Evolutionary conservation across 1,140 invertebrate genomes (phyloP).

Genomic region (Drosophila insularis): DNA sequence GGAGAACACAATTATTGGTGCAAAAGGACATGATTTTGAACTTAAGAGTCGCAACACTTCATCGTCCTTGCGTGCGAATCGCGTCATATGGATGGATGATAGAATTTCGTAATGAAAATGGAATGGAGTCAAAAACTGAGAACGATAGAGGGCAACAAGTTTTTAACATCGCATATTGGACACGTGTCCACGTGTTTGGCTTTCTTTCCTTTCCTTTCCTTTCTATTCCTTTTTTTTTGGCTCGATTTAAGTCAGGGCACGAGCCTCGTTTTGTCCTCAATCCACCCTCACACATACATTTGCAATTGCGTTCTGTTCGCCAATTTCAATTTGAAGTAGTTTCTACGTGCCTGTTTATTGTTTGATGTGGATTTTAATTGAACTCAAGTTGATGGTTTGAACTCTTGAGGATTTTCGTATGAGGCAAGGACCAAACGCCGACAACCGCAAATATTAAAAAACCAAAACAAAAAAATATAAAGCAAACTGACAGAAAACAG

Average conservation of each 20-base stretch:
- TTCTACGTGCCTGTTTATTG: conserved; percentile 80
- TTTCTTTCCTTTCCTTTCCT: background rate
- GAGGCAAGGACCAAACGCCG: conserved; percentile 41
- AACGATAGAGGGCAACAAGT: background rate
- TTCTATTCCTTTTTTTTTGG: conserved; percentile 13
- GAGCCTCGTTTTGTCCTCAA: conserved; percentile 9
- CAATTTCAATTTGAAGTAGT: conserved; percentile 60
- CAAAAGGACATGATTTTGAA: conserved; percentile 56
- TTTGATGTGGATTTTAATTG: conserved; percentile 83
- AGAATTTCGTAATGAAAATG: background rate
- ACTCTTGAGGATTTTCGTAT: conserved; percentile 26
- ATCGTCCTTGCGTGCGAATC: conserved; percentile 49
- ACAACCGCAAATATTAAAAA: conserved; percentile 79
- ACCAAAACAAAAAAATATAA: conserved; percentile 22
- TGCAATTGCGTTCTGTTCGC: conserved; percentile 38
- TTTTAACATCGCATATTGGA: conserved; percentile 11
- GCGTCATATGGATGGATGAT: conserved; percentile 53
- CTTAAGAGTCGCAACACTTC: conserved; percentile 55
- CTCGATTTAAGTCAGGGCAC: conserved; percentile 16
- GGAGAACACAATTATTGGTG: conserved; percentile 22
- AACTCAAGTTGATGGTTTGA: conserved; percentile 76
- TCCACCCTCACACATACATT: conserved; percentile 2
- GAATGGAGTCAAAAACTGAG: background rate
- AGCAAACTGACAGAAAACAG: conserved; percentile 29
- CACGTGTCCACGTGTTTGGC: conserved; percentile 16